Conservation (phyloP, 2,888 invertebrate species). For the Ornithoptera priamus region DNA sequence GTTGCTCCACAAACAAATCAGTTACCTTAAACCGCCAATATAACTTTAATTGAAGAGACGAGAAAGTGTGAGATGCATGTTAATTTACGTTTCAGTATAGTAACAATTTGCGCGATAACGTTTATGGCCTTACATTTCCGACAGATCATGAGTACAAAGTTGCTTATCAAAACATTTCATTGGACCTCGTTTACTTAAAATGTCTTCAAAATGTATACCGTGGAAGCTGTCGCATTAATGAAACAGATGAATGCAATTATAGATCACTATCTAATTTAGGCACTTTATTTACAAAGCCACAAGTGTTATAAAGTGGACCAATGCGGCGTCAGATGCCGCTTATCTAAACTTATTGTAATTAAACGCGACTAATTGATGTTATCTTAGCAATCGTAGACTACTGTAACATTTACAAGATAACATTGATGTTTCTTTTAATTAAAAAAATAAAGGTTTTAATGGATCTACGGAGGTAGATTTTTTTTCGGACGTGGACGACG, state of each 20-base stretch:
- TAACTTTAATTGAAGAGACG: slow-evolving; percentile 3
- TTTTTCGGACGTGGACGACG: not conserved
- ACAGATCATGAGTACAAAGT: slow-evolving; percentile 50
- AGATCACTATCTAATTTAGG: slow-evolving; percentile 24
- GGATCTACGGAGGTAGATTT: not conserved
- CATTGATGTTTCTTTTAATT: not conserved
- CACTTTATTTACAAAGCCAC: slow-evolving; percentile 12
- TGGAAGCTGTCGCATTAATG: slow-evolving; percentile 45
- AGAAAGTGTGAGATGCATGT: slow-evolving; percentile 43
- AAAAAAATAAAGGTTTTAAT: not conserved
- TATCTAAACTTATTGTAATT: slow-evolving; percentile 16
- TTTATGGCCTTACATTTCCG: slow-evolving; percentile 54
- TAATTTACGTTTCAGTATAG: slow-evolving; percentile 60
- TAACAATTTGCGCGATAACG: slow-evolving; percentile 54
- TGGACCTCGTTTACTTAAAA: slow-evolving; percentile 51
- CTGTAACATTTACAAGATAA: slow-evolving; percentile 4
- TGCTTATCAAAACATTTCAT: slow-evolving; percentile 51
- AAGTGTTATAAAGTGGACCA: slow-evolving; percentile 11
- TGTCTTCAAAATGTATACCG: slow-evolving; percentile 39
- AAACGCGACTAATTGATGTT: slow-evolving; percentile 20
- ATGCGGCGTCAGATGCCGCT: slow-evolving; percentile 16
- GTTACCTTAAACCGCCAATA: not conserved
- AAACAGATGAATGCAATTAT: slow-evolving; percentile 33
- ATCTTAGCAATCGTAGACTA: slow-evolving; percentile 8
- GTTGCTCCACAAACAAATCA: not conserved